Percentiles rank a stretch among this genome's conserved stretches.
These are phyloP conservation scores for Hirudo medicinalis DNA, from an alignment of 1,140 invertebrate genomes.

Conservation along the genomic window DNA sequence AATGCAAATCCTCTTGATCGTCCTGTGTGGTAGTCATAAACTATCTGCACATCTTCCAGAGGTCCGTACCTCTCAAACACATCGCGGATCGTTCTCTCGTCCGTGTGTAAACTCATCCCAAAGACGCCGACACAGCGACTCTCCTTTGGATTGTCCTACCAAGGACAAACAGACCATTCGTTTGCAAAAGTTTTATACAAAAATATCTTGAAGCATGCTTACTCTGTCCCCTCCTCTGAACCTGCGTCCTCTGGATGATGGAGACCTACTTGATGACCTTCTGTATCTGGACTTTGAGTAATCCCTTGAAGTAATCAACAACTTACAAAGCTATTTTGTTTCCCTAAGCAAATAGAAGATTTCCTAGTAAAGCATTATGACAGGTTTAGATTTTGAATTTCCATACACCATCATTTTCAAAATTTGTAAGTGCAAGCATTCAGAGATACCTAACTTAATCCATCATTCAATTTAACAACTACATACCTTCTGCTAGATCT, in stretches of 20 bases:
- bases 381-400: too few species aligned
- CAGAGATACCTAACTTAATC: too few species aligned
- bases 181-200: background rate
- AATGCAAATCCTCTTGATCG: constrained; percentile 91
- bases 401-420: too few species aligned
- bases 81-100: constrained; percentile 79
- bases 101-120: constrained; percentile 79
- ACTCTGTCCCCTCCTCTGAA: constrained; percentile 6
- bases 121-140: constrained; percentile 86
- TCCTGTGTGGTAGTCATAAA: constrained; percentile 53
- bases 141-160: constrained; percentile 65
- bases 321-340: background rate
- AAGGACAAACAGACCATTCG: background rate
- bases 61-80: constrained; percentile 83
- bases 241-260: background rate
- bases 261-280: background rate
- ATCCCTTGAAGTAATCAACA: background rate
- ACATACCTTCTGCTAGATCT: background rate
- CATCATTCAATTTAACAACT: background rate
- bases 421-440: too few species aligned
- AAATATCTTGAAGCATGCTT: background rate
- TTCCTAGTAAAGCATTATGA: too few species aligned
- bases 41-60: constrained; percentile 68
- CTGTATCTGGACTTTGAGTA: constrained; percentile 1
- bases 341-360: too few species aligned